Conservation (phyloP, 2,888 invertebrate genomes). For the Pterostichus niger region DNA sequence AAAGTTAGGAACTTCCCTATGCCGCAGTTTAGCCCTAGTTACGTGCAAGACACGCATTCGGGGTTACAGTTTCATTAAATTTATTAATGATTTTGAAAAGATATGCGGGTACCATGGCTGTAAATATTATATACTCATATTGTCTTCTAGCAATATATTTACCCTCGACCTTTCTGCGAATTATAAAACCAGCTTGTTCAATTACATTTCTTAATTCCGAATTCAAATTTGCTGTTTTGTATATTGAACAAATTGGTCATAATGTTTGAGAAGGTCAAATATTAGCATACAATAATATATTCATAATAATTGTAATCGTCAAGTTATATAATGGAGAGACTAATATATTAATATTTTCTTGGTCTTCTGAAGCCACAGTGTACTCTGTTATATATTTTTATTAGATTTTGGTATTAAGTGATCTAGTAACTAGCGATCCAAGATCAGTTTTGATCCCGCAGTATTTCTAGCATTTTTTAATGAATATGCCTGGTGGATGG, state of each 20-base stretch:
- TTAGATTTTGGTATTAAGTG: constrained; percentile 2
- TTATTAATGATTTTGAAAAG: constrained; percentile 12
- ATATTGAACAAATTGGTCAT: constrained; percentile 34
- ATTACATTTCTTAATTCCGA: constrained; percentile 24
- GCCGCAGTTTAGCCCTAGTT: constrained; percentile 75
- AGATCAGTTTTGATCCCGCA: constrained; percentile 34
- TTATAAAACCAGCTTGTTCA: constrained; percentile 20
- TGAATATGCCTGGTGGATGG: constrained; percentile 56
- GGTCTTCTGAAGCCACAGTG: constrained; percentile 45
- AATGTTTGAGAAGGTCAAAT: constrained; percentile 15
- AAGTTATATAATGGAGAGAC: constrained; percentile 31
- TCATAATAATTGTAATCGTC: constrained; percentile 26
- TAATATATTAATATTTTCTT: constrained; percentile 32
- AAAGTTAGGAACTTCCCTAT: constrained; percentile 75
- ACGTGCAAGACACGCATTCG: constrained; percentile 73
- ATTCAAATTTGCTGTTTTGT: constrained; percentile 13
- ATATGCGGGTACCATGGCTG: constrained; percentile 53
- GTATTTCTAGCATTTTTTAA: constrained; percentile 53
- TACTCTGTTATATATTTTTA: constrained; percentile 44
- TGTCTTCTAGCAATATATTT: constrained; percentile 42
- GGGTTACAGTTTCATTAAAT: constrained; percentile 41
- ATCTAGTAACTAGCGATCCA: constrained; percentile 23
- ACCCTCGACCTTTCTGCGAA: constrained; percentile 13
- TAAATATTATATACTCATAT: constrained; percentile 52
- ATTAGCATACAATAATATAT: constrained; percentile 49